Base-by-base conservation (phyloP, 2,888 invertebrate species). In the Teleogryllus oceanicus region DNA sequence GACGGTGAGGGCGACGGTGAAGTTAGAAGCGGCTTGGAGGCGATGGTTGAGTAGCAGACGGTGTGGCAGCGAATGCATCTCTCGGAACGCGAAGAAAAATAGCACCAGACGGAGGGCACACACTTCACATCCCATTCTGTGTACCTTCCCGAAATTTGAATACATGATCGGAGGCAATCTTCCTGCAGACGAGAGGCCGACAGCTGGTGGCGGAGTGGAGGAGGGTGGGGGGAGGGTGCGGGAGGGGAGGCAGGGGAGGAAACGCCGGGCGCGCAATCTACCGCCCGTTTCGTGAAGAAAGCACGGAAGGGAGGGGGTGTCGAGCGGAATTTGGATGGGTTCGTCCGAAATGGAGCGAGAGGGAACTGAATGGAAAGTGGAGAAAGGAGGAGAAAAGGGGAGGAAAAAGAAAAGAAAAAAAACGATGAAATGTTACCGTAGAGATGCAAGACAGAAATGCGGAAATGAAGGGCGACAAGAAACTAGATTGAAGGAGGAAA, bases 111-210 rank as follows among this genome's bases (percentile, higher is more conserved):
- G 62, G 62, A 62, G n/a, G 62, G 62, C 62, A 62, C 62, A 62
- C 62, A 62, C 62, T 62, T 62, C 62, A n/a, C 62, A 18, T 18
- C 62, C 62, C n/a, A 62, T 62, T 62, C 62, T 62, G 62, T 62
- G 62, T 62, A 62, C 62, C 62, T 62, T 62, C 62, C 16, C 62
- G 62, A 62, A 62, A 62, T 62, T 62, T 62, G 62, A 62, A 62
- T 62, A 62, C 62, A 62, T 62, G 62, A 62, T 62, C 62, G 62
- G 62, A 62, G 62, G 62, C 62, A 62, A 62, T 62, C 62, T 62
- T 62, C 62, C n/a, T 18, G n/a, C 16, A n/a, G n/a, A 62, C 62
- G 62, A 62, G 16, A n/a, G 62, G 62, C 62, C 13, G 62, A 62
- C 62, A 62, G 62, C 62, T 62, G 62, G 62, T n/a, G 62, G n/a